A percentile compares a stretch with the other conserved stretches of the same genome.
phyloP scores from a whole-genome alignment of 2,113 vertebrate species.

The Cephalopholis sonnerati region DNA sequence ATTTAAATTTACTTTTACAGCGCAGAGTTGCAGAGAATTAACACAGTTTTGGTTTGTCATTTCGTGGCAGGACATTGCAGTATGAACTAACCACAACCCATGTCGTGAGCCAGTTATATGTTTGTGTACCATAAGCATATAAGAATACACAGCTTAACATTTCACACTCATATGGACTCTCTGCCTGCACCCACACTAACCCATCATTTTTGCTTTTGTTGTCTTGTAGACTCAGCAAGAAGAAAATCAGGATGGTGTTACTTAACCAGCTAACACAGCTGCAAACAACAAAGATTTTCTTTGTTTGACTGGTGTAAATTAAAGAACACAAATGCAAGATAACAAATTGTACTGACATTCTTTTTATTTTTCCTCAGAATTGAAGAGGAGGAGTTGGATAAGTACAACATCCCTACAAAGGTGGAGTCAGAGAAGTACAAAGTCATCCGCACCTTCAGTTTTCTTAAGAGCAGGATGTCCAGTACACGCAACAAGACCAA shows the following conservation, averaged over 20 bases:
- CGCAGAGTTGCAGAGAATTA: slow-evolving; percentile 14
- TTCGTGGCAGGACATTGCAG: background rate
- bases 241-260: background rate
- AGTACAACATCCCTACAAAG: slow-evolving; percentile 89
- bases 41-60: background rate
- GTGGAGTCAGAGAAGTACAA: slow-evolving; percentile 94
- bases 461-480: slow-evolving; percentile 96
- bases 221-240: background rate
- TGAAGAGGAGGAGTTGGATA: slow-evolving; percentile 93
- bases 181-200: background rate
- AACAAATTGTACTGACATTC: background rate
- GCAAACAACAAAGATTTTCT: background rate
- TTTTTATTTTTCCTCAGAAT: slow-evolving; percentile 80
- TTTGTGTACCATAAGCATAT: background rate
- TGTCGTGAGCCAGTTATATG: background rate
- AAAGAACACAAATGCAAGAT: too few relatives aligned
- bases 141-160: background rate
- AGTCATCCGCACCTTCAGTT: slow-evolving; percentile 97
- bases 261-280: background rate
- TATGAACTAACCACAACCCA: slow-evolving; percentile 46
- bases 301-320: background rate
- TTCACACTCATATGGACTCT: background rate
- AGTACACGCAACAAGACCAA: slow-evolving; percentile 93
- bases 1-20: slow-evolving; percentile 33
- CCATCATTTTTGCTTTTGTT: background rate